Evolutionary conservation across 2,888 invertebrate species (phyloP).

Genomic region (Pogonocherus hispidulus): DNA sequence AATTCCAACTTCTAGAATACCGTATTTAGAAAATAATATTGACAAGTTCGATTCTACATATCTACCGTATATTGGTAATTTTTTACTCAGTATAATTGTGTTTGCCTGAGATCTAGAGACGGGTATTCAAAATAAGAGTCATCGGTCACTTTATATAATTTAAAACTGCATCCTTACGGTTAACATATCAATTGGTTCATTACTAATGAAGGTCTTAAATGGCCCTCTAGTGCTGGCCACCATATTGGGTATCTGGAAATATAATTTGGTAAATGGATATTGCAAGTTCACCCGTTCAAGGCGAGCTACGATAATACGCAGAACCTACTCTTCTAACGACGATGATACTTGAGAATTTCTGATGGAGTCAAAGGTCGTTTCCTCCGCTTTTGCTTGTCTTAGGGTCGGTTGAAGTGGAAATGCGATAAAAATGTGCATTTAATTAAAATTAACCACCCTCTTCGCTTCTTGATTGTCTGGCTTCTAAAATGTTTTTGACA

Average conservation of each 20-base stretch:
- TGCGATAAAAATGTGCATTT: constrained; percentile 21
- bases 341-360: not conserved
- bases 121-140: too few relatives aligned
- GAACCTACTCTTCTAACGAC: not conserved
- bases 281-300: constrained; percentile 5
- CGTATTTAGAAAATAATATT: too few relatives aligned
- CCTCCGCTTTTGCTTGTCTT: not conserved
- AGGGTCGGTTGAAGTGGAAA: not conserved
- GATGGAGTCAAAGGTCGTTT: constrained; percentile 16
- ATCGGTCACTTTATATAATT: too few relatives aligned
- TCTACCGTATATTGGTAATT: too few relatives aligned
- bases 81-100: too few relatives aligned
- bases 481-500: not conserved
- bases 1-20: too few relatives aligned
- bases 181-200: not conserved
- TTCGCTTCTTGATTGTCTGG: not conserved
- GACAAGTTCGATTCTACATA: too few relatives aligned
- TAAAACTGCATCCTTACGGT: not conserved
- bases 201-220: not conserved
- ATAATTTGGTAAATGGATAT: constrained; percentile 28
- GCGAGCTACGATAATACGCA: not conserved
- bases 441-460: constrained; percentile 23
- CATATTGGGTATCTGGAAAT: constrained; percentile 13
- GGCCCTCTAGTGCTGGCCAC: not conserved
- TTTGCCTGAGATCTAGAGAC: too few relatives aligned